phyloP scores from a whole-genome alignment of 2,888 invertebrate genomes.

The Pheosia tremula region DNA sequence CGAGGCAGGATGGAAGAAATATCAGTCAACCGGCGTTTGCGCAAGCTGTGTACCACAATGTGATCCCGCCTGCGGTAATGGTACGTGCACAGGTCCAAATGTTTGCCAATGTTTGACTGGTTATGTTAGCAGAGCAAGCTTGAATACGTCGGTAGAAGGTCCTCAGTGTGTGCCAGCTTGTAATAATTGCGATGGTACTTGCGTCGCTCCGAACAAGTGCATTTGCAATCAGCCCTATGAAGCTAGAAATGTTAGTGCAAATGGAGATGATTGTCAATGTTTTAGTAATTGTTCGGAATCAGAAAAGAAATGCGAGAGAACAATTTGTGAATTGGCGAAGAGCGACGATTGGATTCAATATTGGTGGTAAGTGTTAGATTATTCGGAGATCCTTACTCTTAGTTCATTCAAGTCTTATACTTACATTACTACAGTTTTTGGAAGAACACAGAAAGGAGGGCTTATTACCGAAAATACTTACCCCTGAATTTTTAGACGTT shows the following conservation, averaged over 20 bases:
- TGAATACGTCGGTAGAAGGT: background rate
- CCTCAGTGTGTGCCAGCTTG: conserved; percentile 32
- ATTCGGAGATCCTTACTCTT: background rate
- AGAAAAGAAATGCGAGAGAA: conserved; percentile 24
- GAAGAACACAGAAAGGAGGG: too few relatives aligned
- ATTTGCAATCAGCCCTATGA: conserved; percentile 25
- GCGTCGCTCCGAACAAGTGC: conserved; percentile 32
- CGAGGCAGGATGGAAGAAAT: background rate
- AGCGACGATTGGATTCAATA: background rate
- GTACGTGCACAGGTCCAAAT: conserved; percentile 26
- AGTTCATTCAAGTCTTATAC: too few relatives aligned
- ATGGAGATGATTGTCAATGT: conserved; percentile 30
- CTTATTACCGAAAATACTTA: too few relatives aligned
- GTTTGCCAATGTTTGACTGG: conserved; percentile 40
- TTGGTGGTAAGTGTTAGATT: background rate
- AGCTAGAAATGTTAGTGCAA: conserved; percentile 10
- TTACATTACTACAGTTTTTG: too few relatives aligned
- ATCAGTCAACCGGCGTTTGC: background rate
- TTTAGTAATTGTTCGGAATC: conserved; percentile 18
- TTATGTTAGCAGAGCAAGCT: conserved; percentile 17
- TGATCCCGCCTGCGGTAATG: conserved; percentile 6
- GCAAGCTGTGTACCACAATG: conserved; percentile 15
- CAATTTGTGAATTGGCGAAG: conserved; percentile 22
- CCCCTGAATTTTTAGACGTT: too few relatives aligned
- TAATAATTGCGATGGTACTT: conserved; percentile 32